These are phyloP conservation scores for Lipophrys pholis DNA, from an alignment of 2,113 vertebrate species.

Conservation along the genomic window DNA sequence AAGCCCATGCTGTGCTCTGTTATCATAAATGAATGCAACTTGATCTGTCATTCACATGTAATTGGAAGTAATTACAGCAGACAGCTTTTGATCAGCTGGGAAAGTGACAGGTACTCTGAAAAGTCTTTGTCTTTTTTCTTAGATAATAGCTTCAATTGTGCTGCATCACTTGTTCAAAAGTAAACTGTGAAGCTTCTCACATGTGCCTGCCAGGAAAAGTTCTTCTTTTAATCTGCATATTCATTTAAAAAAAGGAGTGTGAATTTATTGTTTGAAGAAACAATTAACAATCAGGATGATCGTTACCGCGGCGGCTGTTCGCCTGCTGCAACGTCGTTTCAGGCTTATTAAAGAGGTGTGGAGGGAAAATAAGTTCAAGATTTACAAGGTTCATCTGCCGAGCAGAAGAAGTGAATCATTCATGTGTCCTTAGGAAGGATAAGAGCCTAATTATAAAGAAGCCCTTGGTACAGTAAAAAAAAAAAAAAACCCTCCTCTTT, in stretches of 20 bases:
- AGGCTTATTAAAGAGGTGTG: conserved; percentile 7
- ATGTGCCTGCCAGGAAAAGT: background rate
- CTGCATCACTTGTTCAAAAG: conserved; percentile 11
- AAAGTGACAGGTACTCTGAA: conserved; percentile 27
- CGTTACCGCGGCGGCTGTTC: background rate
- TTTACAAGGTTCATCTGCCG: conserved; percentile 21
- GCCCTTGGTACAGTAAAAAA: conserved; percentile 20
- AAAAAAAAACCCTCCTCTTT: conserved; percentile 3
- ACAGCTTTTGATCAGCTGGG: conserved; percentile 30
- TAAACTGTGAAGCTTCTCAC: conserved; percentile 6
- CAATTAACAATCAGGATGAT: conserved; percentile 3
- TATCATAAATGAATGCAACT: conserved; percentile 27
- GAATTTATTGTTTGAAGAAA: background rate
- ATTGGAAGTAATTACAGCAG: conserved; percentile 21
- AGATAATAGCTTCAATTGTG: conserved; percentile 3
- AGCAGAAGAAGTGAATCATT: conserved; percentile 43
- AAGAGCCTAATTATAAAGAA: conserved; percentile 55
- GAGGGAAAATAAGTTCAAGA: conserved; percentile 13
- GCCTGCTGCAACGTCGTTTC: conserved; percentile 9
- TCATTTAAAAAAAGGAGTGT: conserved; percentile 3
- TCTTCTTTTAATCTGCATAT: background rate
- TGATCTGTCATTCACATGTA: conserved; percentile 43
- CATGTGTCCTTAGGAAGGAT: conserved; percentile 43
- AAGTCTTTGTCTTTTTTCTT: conserved; percentile 12
- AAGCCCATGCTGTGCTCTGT: conserved; percentile 1